Evolutionary conservation across 2,113 vertebrate genomes (phyloP).

Genomic region (Emydocephalus ijimae): DNA sequence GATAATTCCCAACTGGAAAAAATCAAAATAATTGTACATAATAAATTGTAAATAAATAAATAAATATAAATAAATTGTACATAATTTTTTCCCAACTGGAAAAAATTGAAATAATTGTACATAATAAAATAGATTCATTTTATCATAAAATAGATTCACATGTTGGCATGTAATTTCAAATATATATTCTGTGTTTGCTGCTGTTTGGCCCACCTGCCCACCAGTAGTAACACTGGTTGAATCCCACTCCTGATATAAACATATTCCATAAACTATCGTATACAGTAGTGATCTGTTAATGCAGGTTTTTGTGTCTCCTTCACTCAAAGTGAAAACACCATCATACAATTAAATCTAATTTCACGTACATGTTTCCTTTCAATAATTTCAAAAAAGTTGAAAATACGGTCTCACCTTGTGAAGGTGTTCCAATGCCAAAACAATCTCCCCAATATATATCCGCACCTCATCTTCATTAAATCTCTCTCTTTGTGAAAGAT

Average conservation of each 20-base stretch:
- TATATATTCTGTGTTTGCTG: too few relatives aligned
- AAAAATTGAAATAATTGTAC: constrained; percentile 36
- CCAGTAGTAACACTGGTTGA: too few relatives aligned
- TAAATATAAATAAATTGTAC: too few relatives aligned
- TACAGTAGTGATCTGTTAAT: neutral
- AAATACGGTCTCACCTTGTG: constrained; percentile 81
- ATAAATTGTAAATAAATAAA: neutral
- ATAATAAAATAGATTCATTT: neutral
- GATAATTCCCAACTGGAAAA: constrained; percentile 90
- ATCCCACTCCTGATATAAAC: neutral
- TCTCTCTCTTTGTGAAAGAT: constrained; percentile 93
- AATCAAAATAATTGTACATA: neutral
- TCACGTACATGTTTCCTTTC: neutral
- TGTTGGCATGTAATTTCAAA: neutral
- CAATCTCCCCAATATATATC: constrained; percentile 93
- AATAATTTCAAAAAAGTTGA: neutral
- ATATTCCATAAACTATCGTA: neutral
- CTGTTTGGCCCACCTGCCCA: too few relatives aligned
- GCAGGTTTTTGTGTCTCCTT: neutral
- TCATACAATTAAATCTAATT: neutral
- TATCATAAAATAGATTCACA: neutral
- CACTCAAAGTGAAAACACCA: neutral
- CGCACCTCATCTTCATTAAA: constrained; percentile 92
- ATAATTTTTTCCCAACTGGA: constrained; percentile 79
- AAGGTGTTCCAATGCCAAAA: constrained; percentile 91